Evolutionary conservation across 2,888 invertebrate genomes (phyloP), one percentile per base, ranked within the genome.

Genomic region (Hirtodrosophila trivittata): DNA sequence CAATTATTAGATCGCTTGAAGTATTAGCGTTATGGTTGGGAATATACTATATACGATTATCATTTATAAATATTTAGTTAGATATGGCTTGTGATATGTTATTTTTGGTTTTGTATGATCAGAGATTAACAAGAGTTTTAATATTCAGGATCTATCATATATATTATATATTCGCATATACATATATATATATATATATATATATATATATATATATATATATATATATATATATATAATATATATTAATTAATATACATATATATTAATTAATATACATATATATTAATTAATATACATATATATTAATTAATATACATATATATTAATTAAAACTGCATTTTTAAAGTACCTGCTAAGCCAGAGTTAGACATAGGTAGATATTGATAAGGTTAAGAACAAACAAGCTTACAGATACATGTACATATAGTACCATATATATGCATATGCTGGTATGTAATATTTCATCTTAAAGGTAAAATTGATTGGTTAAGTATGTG

Each of bases 381-480:
- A 12, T 47, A 55, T 38, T 26, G n/a, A n/a, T n/a, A n/a, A n/a
- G 39, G 30, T 32, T 28, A n/a, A 12, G 9, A 10, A 33, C 38
- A n/a, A 49, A 45, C 35, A 41, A 35, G 13, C 9, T 9, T 28
- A 35, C 18, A 49, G 18, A 57, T 14, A 63, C 35, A 51, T 35
- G 35, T 37, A 47, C 9, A 28, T 42, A 28, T 43, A 50, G 33
- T 7, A 12, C 42, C 32, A 67, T 55, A 67, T 39, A 25, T 25
- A 25, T n/a, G n/a, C n/a, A n/a, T n/a, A n/a, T n/a, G n/a, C n/a
- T n/a, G n/a, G n/a, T n/a, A n/a, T 58, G n/a, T n/a, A n/a, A n/a
- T n/a, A 54, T 62, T 57, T 38, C 38, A 64, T 46, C 77, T 81
- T 81, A 77, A 21, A 12, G 25, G 49, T 81, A 77, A 6, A 39